Evolutionary conservation across 2,797 vertebrate genomes (phyloP).

Genomic region (Ptychobarbus kaznakovi): DNA sequence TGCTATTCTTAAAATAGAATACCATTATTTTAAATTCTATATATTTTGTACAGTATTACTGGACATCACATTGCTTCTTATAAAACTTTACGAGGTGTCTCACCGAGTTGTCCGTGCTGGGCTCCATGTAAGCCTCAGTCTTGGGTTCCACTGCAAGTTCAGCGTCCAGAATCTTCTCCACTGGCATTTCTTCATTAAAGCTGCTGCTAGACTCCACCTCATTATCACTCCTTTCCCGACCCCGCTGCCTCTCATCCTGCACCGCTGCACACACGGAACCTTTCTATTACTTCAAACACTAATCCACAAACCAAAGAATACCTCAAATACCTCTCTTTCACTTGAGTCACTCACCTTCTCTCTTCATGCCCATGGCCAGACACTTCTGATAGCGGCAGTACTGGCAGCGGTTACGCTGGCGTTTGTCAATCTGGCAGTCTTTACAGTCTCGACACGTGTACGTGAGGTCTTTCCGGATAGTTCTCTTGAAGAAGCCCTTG

Average conservation of each 20-base stretch:
- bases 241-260: conserved; percentile 86
- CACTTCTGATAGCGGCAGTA: conserved; percentile 96
- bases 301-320: not conserved
- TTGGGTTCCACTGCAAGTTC: conserved; percentile 87
- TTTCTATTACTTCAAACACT: not conserved
- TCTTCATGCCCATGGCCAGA: conserved; percentile 95
- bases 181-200: conserved; percentile 83
- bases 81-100: conserved; percentile 28
- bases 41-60: not conserved
- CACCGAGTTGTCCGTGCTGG: conserved; percentile 78
- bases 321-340: not conserved
- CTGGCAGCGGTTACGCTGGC: conserved; percentile 94
- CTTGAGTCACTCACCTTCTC: conserved; percentile 85
- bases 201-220: conserved; percentile 76
- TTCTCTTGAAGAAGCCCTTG: conserved; percentile 97
- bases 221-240: conserved; percentile 79
- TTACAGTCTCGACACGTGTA: conserved; percentile 95
- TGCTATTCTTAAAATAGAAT: not conserved
- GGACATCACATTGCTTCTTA: not conserved
- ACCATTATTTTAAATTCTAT: not conserved
- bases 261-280: conserved; percentile 74
- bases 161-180: conserved; percentile 87
- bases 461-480: conserved; percentile 92
- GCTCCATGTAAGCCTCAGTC: conserved; percentile 78
- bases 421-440: conserved; percentile 94